These are phyloP conservation scores for Glyptemys insculpta DNA, from an alignment of 2,797 vertebrate species.

Conservation along the genomic window DNA sequence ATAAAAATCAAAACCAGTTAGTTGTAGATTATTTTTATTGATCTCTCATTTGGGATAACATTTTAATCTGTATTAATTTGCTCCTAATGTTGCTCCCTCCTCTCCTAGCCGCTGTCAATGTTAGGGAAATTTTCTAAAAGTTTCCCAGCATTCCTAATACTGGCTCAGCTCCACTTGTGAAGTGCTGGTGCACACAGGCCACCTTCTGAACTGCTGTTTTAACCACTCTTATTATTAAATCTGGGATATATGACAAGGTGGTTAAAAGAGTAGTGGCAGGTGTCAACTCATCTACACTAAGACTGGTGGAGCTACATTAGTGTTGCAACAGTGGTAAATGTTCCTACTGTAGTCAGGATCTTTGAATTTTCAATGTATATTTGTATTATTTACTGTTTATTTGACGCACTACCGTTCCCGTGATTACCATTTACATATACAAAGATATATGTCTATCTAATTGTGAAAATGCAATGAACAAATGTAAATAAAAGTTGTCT, in stretches of 20 bases:
- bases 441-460: background rate
- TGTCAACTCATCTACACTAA: background rate
- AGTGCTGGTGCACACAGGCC: background rate
- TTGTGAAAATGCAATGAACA: background rate
- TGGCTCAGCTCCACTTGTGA: background rate
- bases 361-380: background rate
- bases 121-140: background rate
- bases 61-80: background rate
- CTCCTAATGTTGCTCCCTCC: background rate
- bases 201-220: background rate
- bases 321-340: background rate
- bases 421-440: background rate
- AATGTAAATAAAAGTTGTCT: background rate
- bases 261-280: background rate
- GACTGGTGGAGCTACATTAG: background rate
- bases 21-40: background rate
- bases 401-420: background rate
- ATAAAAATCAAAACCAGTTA: background rate
- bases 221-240: background rate
- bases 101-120: background rate
- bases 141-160: background rate
- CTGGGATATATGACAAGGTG: background rate
- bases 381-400: background rate
- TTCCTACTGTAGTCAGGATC: background rate
- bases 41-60: background rate